Conservation (phyloP, 92 coral and sea anemone genomes). For the Phenganax stokvisi region DNA sequence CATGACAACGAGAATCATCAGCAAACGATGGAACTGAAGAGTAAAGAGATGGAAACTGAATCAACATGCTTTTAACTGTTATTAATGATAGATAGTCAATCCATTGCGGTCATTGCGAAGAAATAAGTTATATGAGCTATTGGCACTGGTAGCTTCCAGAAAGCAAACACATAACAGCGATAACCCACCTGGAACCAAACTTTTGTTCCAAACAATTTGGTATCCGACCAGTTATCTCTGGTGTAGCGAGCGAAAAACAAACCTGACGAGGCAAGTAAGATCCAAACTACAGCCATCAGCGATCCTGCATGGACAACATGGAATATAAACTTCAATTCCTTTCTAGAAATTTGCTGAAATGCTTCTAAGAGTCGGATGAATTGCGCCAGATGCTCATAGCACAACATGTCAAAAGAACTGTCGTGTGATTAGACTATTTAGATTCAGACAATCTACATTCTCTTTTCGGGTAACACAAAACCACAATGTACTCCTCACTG, state of each 20-base stretch:
- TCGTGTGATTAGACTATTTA: neutral
- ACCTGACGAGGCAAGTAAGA: constrained; percentile 26
- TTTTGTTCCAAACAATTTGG: constrained; percentile 2
- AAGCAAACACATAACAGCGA: too few relatives aligned
- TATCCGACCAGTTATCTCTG: constrained; percentile 21
- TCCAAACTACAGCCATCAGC: constrained; percentile 28
- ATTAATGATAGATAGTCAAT: neutral
- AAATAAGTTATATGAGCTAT: too few relatives aligned
- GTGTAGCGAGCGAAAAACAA: constrained; percentile 38
- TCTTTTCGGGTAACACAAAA: neutral
- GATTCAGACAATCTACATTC: neutral
- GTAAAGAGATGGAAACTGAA: neutral
- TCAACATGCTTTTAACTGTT: neutral
- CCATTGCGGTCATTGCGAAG: neutral
- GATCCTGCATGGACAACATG: neutral
- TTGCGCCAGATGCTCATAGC: too few relatives aligned
- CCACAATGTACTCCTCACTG: neutral
- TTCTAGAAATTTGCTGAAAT: too few relatives aligned
- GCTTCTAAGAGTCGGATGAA: too few relatives aligned
- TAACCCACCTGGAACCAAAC: constrained; percentile 31
- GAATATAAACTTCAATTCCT: too few relatives aligned
- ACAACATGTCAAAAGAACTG: too few relatives aligned
- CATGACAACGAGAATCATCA: constrained; percentile 21
- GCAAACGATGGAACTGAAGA: constrained; percentile 20
- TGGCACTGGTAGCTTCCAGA: neutral